These are phyloP conservation scores for Platyrinchus mystaceus DNA, from an alignment of 2,797 vertebrate species.

Conservation along the genomic window DNA sequence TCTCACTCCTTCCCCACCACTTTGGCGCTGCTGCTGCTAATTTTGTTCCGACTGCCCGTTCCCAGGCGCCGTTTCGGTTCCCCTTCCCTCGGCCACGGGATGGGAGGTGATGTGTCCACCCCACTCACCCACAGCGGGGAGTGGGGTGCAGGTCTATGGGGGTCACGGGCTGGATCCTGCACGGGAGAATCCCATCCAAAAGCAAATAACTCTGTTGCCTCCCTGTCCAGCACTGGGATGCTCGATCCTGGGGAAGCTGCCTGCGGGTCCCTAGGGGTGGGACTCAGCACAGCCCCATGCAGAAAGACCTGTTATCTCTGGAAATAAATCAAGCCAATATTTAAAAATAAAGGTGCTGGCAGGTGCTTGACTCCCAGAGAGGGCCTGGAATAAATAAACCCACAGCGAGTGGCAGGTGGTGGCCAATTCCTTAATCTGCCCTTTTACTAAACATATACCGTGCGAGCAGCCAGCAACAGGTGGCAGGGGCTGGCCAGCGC, in stretches of 20 bases:
- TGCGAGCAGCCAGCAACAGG: conserved; percentile 41
- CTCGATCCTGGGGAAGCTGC: not conserved
- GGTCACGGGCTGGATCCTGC: not conserved
- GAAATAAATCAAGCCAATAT: conserved; percentile 27
- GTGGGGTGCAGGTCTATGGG: not conserved
- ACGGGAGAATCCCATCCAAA: not conserved
- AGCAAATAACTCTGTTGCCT: not conserved
- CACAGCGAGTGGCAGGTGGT: not conserved
- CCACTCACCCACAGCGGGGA: accelerated
- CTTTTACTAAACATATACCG: not conserved
- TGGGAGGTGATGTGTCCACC: not conserved
- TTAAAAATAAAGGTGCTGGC: conserved; percentile 58
- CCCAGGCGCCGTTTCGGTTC: not conserved
- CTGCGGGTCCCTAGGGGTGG: not conserved
- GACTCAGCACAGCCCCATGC: not conserved
- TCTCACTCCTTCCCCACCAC: not conserved
- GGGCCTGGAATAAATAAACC: conserved; percentile 42
- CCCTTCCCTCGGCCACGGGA: not conserved
- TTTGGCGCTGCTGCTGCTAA: not conserved
- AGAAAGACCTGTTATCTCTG: not conserved
- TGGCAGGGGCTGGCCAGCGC: not conserved
- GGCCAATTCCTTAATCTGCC: conserved; percentile 28
- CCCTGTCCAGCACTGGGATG: not conserved
- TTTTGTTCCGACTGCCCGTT: not conserved
- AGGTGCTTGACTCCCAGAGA: conserved; percentile 42